Base-by-base conservation (phyloP, 2,113 vertebrate genomes). In the Odocoileus hemionus region DNA sequence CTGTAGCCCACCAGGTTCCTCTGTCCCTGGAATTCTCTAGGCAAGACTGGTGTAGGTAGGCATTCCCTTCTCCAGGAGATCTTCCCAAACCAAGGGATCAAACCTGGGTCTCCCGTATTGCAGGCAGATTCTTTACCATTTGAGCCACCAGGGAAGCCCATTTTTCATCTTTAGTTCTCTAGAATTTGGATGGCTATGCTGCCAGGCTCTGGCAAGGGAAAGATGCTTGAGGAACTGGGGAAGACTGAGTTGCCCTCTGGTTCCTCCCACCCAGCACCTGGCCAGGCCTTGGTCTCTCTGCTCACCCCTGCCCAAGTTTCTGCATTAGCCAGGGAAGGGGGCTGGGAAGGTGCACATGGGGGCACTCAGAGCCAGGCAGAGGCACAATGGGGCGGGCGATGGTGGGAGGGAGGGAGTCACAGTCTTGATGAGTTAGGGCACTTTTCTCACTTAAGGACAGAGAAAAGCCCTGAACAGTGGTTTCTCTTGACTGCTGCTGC, bases 331-430 rank as follows among this genome's bases (percentile, higher is more conserved):
- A 8, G n/a, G 33, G 39, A 16, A 36, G 28, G 39, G 78, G 36
- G 7, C 55, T 78, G 3, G 13, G 12, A 50, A 86, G 54, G 33
- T 14, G 1, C n/a, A 47, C 11, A 0, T 7, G 7, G 10, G n/a
- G 28, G 3, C 8, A 1, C 30, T 95, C 54, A 54, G 58, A 85
- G 47, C 54, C 43, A 52, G 45, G 33, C 28, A 52, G 45, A 45
- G 55, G 45, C 36, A 8, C 0, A 1, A 4, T 58, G 28, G 17
- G 15, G 9, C 8, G 30, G 64, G 8, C 11, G 26, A 19, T 26
- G 23, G 2, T 5, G 26, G 2, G 0, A 19, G n/a, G 23, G 36
- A 52, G 30, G 30, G n/a, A 33, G 19, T 39, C 74, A 39, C 23
- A 36, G 8, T 78, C 39, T 36, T 30, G 52, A 74, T 58, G 54